Percentiles rank a stretch among this genome's conserved stretches.
Conservation (phyloP, 2,888 invertebrate species). For the Chrysopilus asiliformis region DNA sequence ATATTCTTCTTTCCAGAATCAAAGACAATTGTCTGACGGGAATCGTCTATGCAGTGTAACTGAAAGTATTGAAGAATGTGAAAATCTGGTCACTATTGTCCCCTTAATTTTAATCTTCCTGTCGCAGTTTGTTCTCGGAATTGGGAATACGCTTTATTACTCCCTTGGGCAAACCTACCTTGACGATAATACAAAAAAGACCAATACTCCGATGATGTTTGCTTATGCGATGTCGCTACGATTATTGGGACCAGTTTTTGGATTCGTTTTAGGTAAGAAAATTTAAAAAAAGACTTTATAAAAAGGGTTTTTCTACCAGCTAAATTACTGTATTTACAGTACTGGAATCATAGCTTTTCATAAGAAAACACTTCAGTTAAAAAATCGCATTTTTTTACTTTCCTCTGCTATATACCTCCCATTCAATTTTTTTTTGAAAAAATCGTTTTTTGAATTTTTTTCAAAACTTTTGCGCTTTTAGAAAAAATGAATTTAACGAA, state of each 20-base stretch:
- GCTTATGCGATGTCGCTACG: slow-evolving; percentile 32
- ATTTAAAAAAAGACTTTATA: neutral
- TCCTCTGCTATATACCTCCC: no score
- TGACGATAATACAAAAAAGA: slow-evolving; percentile 54
- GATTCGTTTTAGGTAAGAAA: slow-evolving; percentile 40
- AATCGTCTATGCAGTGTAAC: slow-evolving; percentile 19
- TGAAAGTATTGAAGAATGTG: slow-evolving; percentile 33
- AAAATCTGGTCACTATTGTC: slow-evolving; percentile 36
- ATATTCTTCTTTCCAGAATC: no score
- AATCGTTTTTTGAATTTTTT: no score
- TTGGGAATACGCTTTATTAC: slow-evolving; percentile 52
- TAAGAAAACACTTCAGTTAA: no score
- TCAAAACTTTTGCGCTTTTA: no score
- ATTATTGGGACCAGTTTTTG: slow-evolving; percentile 42
- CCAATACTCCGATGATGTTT: slow-evolving; percentile 47
- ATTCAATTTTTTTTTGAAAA: no score
- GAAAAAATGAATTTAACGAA: no score
- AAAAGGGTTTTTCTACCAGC: neutral
- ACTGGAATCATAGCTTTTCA: no score
- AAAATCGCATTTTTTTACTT: no score
- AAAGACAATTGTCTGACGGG: no score
- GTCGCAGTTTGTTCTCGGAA: slow-evolving; percentile 54
- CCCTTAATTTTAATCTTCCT: slow-evolving; percentile 48
- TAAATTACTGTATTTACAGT: no score
- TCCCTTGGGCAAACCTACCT: slow-evolving; percentile 53